Evolutionary conservation across 2,113 vertebrate genomes (phyloP), one percentile per base, ranked within the genome.

Genomic region (Malurus alboscapulatus): DNA sequence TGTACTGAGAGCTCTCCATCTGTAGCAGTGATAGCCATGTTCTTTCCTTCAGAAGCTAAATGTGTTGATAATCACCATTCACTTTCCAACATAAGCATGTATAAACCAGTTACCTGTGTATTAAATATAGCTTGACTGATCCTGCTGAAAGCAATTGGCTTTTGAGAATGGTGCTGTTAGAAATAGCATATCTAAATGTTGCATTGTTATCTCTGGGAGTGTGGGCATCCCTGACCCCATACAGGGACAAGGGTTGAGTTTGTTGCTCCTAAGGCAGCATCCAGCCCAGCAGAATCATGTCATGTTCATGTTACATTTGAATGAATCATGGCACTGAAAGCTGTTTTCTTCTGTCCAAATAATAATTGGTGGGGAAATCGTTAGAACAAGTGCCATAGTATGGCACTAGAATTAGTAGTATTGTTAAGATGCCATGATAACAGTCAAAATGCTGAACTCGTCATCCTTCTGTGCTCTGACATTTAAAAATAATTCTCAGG

Each of bases 401-500:
- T 29, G 36, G 40, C 40, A 63, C 15, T 68, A 63, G 53, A 69
- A 51, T 84, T 36, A 44, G 16, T 54, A 55, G 30, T 20, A 15
- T 55, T 95, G 4, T 54, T 54, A 48, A 84, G 38, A n/a, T 69
- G n/a, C 13, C 63, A 0, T 53, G 8, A 17, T 36, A 80, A 34
- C 22, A 65, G 30, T 30, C 17, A 79, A 58, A 82, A 85, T 93
- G 32, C 26, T 83, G 65, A 86, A 65, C 26, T 90, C 1, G 5
- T 72, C 15, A 5, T 80, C 22, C 10, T 36, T 88, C 57, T 93
- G 34, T 68, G 29, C 38, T 14, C 63, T 93, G 73, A 71, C 36
- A 58, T 63, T 38, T 50, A 5, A 76, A 73, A 91, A 63, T 93
- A 34, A 83, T 95, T 87, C 57, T 88, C 89, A 98, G 97, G 97